These are phyloP conservation scores for Hemitrygon akajei DNA, from an alignment of 2,797 vertebrate species.

Conservation along the genomic window DNA sequence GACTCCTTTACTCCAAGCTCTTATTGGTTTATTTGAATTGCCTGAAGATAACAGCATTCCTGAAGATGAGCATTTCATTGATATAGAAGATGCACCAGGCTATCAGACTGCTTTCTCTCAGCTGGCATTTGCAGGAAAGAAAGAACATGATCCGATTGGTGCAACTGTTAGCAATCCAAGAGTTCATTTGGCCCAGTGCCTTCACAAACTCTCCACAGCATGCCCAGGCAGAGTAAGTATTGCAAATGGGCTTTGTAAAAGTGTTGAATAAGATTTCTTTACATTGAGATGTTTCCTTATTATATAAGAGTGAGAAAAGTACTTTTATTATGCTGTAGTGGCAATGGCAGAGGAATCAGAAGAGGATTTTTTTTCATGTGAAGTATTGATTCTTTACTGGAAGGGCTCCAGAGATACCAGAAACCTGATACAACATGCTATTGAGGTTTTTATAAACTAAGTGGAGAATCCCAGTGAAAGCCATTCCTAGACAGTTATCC, in stretches of 20 bases:
- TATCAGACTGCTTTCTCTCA: slow-evolving; percentile 98
- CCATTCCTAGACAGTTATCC: neutral
- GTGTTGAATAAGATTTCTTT: neutral
- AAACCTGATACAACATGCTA: neutral
- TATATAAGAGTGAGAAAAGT: neutral
- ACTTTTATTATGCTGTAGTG: neutral
- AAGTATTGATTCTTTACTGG: neutral
- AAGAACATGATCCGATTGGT: slow-evolving; percentile 90
- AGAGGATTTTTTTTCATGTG: neutral
- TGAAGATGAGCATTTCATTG: slow-evolving; percentile 96
- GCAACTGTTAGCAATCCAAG: slow-evolving; percentile 85
- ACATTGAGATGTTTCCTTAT: too few relatives aligned
- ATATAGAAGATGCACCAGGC: slow-evolving; percentile 93
- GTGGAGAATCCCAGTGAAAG: neutral
- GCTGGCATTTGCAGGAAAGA: slow-evolving; percentile 90
- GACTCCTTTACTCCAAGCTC: slow-evolving; percentile 85
- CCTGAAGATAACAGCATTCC: slow-evolving; percentile 94
- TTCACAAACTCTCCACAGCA: slow-evolving; percentile 89
- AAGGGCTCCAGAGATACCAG: neutral
- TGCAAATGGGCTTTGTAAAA: neutral
- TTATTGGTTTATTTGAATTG: slow-evolving; percentile 92
- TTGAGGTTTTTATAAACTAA: too few relatives aligned
- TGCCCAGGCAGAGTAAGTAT: slow-evolving; percentile 84
- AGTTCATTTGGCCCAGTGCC: slow-evolving; percentile 88
- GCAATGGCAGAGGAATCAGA: neutral